Base-by-base conservation (phyloP, 2,797 vertebrate genomes). In the Acrossocheilus wenchowensis region DNA sequence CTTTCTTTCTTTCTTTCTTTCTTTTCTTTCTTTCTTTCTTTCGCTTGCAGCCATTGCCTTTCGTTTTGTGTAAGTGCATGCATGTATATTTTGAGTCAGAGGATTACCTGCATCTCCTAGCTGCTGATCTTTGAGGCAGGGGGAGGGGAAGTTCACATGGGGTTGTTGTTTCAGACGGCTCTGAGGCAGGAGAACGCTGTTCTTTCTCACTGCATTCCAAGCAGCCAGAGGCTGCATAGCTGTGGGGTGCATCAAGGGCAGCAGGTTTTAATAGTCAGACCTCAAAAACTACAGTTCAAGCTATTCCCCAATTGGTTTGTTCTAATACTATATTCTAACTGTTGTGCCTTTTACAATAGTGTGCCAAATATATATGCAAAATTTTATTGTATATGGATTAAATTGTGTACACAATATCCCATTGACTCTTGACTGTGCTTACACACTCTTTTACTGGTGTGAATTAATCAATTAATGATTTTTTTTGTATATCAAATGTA, bases 61-160 rank as follows among this genome's bases (percentile, higher is more conserved):
- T 54, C 9, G 21, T 77, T 36, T 23, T 68, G 23, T 72, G 52
- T 79, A 43, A 5, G 39, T 41, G 30, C 48, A 77, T 77, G 36
- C 15, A 41, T n/a, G 36, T 30, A 34, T 21, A 83, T 79, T 74
- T 48, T 23, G 71, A 48, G 39, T 36, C n/a, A 62, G 87, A 81
- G 89, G 90, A 89, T 89, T 89, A 89, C 74, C 68, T 88, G 75
- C 19, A 48, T 68, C 62, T 72, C 50, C 4, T 52, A 43, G 48
- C 52, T 57, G 81, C 81, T 72, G 69, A 45, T 73, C 5, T 74
- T 30, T 60, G 72, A 68, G 57, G 79, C 66, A 78, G 71, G 85
- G 73, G 85, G 54, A 81, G 52, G 78, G 78, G 79, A 50, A 36
- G 45, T 64, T 68, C 69, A 75, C 73, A 52, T 68, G 66, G 43